Conservation (phyloP, 2,888 invertebrate species). For the Lithodes maja region DNA sequence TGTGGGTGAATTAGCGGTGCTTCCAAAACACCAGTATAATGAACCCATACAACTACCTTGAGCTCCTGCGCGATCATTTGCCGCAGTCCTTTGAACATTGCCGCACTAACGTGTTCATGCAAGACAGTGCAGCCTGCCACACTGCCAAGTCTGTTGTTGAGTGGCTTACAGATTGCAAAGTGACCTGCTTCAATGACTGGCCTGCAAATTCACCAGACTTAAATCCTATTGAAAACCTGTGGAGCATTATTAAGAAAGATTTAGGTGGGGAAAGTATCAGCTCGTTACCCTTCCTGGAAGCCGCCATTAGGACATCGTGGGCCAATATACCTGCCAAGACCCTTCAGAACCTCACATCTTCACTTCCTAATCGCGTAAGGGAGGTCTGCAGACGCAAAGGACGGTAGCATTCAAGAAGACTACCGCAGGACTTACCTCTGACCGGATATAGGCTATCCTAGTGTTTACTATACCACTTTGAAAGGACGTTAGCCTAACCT, state of each 20-base stretch:
- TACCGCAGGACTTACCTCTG: no score
- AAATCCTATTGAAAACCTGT: no score
- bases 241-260: neutral
- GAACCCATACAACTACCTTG: neutral
- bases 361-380: no score
- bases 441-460: no score
- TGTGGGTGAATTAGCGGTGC: neutral
- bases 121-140: slow-evolving; percentile 7
- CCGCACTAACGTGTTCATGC: neutral
- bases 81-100: neutral
- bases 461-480: no score
- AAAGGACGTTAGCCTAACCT: no score
- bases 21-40: neutral
- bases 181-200: neutral
- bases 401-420: no score
- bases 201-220: no score
- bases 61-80: neutral
- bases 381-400: no score
- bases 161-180: neutral
- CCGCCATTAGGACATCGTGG: neutral
- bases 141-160: slow-evolving; percentile 13
- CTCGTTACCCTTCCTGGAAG: neutral
- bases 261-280: neutral
- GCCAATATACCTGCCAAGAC: no score
- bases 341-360: no score